Evolutionary conservation across 2,888 invertebrate species (phyloP).

Genomic region (Pseudoips prasinana): DNA sequence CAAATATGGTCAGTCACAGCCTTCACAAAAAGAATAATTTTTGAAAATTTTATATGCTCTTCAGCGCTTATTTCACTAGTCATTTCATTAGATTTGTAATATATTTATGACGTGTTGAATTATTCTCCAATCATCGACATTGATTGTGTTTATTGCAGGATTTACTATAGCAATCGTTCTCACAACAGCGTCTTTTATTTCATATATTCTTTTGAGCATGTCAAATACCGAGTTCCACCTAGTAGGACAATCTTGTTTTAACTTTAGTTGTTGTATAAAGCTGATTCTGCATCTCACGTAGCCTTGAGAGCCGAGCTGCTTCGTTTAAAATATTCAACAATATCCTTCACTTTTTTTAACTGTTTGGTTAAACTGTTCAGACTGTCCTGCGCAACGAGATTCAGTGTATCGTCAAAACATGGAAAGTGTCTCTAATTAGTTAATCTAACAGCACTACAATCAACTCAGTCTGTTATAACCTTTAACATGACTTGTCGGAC

Average conservation of each 20-base stretch:
- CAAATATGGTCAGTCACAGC: neutral
- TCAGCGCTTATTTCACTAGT: conserved; percentile 1
- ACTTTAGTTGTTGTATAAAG: conserved; percentile 4
- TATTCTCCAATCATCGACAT: conserved; percentile 1
- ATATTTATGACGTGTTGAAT: neutral
- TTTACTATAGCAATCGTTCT: conserved; percentile 2
- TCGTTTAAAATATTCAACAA: conserved; percentile 6
- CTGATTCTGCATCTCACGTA: conserved; percentile 2
- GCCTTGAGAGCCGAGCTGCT: neutral
- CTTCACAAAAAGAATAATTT: conserved; percentile 3
- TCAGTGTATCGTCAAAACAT: neutral
- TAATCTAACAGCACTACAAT: conserved; percentile 1
- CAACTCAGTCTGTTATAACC: too few relatives aligned
- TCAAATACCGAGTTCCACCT: conserved; percentile 4
- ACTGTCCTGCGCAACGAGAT: neutral
- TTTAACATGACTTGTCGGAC: too few relatives aligned
- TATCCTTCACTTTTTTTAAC: conserved; percentile 6
- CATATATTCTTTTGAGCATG: conserved; percentile 1
- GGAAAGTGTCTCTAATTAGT: neutral
- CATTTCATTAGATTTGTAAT: neutral
- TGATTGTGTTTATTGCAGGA: neutral
- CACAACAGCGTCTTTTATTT: conserved; percentile 2
- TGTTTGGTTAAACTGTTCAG: conserved; percentile 1
- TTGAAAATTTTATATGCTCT: conserved; percentile 4
- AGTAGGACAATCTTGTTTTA: conserved; percentile 3